Evolutionary conservation across 2,113 vertebrate species (phyloP), one percentile per base, ranked within the genome.

Genomic region (Helogale parvula): DNA sequence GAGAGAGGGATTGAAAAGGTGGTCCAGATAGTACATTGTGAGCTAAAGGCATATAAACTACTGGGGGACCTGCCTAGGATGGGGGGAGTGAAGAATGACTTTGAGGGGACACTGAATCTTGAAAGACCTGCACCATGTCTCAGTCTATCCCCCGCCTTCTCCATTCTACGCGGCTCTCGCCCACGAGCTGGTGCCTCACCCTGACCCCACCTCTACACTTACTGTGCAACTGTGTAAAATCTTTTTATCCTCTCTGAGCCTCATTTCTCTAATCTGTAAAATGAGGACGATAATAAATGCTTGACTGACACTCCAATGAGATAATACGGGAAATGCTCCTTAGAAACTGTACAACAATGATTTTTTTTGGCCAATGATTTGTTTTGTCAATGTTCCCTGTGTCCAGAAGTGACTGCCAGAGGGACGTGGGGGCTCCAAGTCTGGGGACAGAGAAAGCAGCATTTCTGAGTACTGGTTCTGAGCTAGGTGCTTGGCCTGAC

Each of bases 261-360:
- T 87, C 57, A 31, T 0, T 93, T 90, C 95, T 88, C 94, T 60
- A 57, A 87, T 13, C 76, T 88, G 76, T 69, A 87, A 85, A 72
- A 79, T 27, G 41, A 27, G 29, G 9, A 7, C 57, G 33, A 86
- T 27, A 77, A 8, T 7, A 68, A 80, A 72, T 72, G 21, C 72
- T 65, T 71, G 45, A 71, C 25, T 19, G 79, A 60, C 25, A 92
- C 17, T 31, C 71, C 60, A 54, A 4, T 10, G 29, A 85, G 65
- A 45, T 81, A 4, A 50, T 2, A 80, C 0, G 45, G 74, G 35
- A 91, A 94, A 47, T 1, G 14, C 3, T 63, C 82, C 77, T 82
- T 19, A 19, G 72, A 54, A 68, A 85, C 14, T 6, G 33, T 13
- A 50, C 47, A 41, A 45, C 2, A 31, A 29, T 3, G 9, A 27